Base-by-base conservation (phyloP, 2,888 invertebrate species). In the Hylaea fasciaria region DNA sequence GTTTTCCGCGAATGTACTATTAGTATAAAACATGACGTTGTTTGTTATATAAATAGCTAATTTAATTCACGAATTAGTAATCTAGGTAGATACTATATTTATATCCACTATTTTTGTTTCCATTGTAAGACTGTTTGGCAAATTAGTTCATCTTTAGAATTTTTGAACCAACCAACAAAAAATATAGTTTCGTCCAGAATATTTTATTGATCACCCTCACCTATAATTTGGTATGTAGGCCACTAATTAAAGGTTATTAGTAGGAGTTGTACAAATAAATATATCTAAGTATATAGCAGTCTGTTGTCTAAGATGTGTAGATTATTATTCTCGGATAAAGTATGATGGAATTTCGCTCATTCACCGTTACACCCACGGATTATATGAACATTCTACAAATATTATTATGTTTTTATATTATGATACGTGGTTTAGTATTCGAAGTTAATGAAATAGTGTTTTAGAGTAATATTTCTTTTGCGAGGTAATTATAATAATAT, bases 311-410 rank as follows among this genome's bases (percentile, higher is more conserved):
- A n/a, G 16, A 48, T 48, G n/a, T 13, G 2, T 47, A 7, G 13
- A 9, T 32, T 5, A 13, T 39, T n/a, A 32, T 35, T 37, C 22
- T 45, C 32, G 40, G 35, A 9, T 12, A 29, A 52, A 17, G 13
- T 46, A 22, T 29, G 39, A 44, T 51, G 32, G 43, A 51, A n/a
- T 29, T 52, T 52, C 40, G 17, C 39, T 44, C 48, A 52, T 61
- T 52, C 48, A 55, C 14, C 49, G 16, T 29, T 14, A 61, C 61
- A 44, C 56, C 56, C 52, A 61, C 55, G n/a, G 28, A 37, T n/a
- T 39, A 11, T 9, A 32, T 14, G 43, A 12, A 41, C 13, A 17
- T 45, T 35, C 43, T 35, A 55, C 39, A 45, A 44, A 47, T 32
- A 7, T 12, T 40, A 41, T 46, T 51, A 39, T 35, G 32, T 32